These are phyloP conservation scores for Lochmaea crataegi DNA, from an alignment of 2,888 invertebrate species.

Conservation along the genomic window DNA sequence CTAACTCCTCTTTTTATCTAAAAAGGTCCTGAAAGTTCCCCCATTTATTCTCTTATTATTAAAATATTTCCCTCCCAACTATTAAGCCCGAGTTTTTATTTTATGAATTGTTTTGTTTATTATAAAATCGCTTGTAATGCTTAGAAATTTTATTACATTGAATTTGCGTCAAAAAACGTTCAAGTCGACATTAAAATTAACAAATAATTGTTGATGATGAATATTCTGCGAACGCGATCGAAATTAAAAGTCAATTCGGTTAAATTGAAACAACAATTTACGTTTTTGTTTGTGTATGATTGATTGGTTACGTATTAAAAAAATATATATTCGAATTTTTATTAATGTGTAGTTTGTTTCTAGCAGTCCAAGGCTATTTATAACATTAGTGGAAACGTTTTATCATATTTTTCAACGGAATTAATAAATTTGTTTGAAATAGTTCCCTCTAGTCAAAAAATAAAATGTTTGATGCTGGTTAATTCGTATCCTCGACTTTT, in stretches of 20 bases:
- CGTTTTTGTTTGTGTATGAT: neutral
- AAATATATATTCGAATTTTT: slow-evolving; percentile 2
- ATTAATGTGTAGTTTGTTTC: slow-evolving; percentile 4
- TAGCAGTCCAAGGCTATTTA: neutral
- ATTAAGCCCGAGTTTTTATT: neutral
- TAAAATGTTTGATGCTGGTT: too few species aligned
- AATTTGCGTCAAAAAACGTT: slow-evolving; percentile 8
- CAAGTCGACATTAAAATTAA: neutral
- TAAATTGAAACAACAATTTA: slow-evolving; percentile 10
- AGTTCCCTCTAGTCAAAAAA: too few species aligned
- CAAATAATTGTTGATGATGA: neutral
- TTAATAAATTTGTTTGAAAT: too few species aligned
- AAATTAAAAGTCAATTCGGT: slow-evolving; percentile 15
- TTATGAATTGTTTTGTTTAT: neutral
- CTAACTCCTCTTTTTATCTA: too few species aligned
- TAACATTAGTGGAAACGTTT: neutral
- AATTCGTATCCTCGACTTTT: too few species aligned
- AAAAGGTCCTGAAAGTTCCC: too few species aligned
- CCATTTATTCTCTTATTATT: too few species aligned
- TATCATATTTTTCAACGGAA: too few species aligned
- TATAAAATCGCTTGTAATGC: neutral
- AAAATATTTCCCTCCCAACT: neutral
- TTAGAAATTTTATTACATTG: neutral
- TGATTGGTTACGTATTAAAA: neutral
- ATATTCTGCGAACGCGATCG: neutral